These are phyloP conservation scores for Cecidostiba fungosa DNA, from an alignment of 2,888 invertebrate genomes.

Conservation along the genomic window DNA sequence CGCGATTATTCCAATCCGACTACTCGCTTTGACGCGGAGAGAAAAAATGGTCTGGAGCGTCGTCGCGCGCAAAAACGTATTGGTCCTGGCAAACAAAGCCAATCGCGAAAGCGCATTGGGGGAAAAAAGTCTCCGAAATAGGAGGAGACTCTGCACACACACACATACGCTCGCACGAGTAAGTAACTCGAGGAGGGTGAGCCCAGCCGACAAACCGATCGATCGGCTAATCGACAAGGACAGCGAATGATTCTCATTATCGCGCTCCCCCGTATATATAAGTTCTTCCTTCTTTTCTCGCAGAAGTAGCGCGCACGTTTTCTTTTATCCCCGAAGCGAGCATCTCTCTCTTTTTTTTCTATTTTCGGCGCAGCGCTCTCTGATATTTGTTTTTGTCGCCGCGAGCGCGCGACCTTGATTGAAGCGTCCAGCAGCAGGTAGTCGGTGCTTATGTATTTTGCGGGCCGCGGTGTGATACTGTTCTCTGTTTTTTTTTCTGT, in stretches of 20 bases:
- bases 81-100: conserved; percentile 59
- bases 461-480: neutral
- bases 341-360: neutral
- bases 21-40: neutral
- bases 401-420: neutral
- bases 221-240: conserved; percentile 68
- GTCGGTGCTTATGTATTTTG: neutral
- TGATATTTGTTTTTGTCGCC: neutral
- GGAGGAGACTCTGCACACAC: conserved; percentile 23
- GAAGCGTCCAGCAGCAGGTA: neutral
- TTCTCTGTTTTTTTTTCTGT: too few relatives aligned
- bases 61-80: conserved; percentile 53
- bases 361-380: neutral
- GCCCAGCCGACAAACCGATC: conserved; percentile 62
- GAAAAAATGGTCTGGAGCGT: neutral
- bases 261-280: neutral
- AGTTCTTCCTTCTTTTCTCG: conserved; percentile 6
- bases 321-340: conserved; percentile 5
- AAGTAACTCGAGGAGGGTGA: neutral
- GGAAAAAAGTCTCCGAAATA: conserved; percentile 39
- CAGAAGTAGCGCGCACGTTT: neutral
- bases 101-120: conserved; percentile 55
- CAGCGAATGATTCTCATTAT: conserved; percentile 66
- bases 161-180: neutral
- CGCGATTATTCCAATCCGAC: neutral